These are phyloP conservation scores for Romanogobio albipinnatus DNA, from an alignment of 2,113 vertebrate species.

Conservation along the genomic window DNA sequence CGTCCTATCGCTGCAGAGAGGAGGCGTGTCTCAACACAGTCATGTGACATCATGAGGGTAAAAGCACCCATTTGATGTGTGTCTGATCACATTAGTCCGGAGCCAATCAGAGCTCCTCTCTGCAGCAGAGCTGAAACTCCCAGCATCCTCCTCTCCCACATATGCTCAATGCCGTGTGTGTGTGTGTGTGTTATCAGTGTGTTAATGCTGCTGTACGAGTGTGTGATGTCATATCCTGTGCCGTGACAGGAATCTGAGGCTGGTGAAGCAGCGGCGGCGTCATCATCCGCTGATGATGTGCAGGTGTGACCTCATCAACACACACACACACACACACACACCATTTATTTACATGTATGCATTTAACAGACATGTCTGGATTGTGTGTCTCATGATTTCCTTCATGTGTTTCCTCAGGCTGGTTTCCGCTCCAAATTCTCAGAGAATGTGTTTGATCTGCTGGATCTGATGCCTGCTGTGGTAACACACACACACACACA, in stretches of 20 bases:
- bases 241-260: conserved; percentile 24
- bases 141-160: conserved; percentile 12
- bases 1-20: neutral
- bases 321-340: neutral
- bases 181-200: conserved; percentile 9
- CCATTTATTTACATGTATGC: too few relatives aligned
- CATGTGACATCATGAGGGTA: neutral
- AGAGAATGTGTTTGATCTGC: conserved; percentile 68
- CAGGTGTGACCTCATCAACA: conserved; percentile 3
- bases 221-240: conserved; percentile 22
- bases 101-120: neutral
- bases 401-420: conserved; percentile 49
- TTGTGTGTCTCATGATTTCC: neutral
- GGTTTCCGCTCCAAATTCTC: conserved; percentile 59
- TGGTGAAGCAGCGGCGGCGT: neutral
- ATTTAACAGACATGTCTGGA: too few relatives aligned
- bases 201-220: neutral
- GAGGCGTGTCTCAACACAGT: neutral
- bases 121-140: neutral
- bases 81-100: neutral
- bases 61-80: neutral
- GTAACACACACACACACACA: neutral
- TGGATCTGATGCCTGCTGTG: conserved; percentile 62
- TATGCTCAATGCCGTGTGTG: neutral
- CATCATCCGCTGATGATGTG: neutral